Evolutionary conservation across 2,888 invertebrate genomes (phyloP).

Genomic region (Melitaea athalia): DNA sequence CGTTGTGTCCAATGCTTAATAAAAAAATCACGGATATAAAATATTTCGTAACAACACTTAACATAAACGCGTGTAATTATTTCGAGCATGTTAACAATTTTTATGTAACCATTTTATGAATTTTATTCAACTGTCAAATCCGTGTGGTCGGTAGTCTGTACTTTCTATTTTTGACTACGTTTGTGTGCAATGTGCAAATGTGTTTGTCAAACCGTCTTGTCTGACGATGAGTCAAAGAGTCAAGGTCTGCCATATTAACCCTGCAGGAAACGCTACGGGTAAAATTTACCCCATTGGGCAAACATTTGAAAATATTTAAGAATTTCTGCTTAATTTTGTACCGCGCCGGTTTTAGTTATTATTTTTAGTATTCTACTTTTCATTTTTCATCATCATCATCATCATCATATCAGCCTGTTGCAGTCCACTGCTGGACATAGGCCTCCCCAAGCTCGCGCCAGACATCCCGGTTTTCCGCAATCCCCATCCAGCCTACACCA

Average conservation of each 20-base stretch:
- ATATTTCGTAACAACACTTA: constrained; percentile 18
- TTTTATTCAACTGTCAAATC: constrained; percentile 18
- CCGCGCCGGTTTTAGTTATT: no score
- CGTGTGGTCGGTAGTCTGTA: constrained; percentile 18
- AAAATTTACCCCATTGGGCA: no score
- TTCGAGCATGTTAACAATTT: constrained; percentile 10
- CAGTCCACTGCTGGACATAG: no score
- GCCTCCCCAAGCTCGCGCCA: no score
- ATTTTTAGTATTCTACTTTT: no score
- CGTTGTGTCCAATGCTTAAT: neutral
- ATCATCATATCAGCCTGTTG: no score
- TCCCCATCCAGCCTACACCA: no score
- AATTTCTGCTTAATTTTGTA: no score
- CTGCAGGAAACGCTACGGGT: no score
- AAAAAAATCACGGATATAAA: constrained; percentile 8
- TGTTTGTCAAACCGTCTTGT: neutral
- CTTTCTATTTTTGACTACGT: constrained; percentile 21
- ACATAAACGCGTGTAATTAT: constrained; percentile 16
- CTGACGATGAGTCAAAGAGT: neutral
- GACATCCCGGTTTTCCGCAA: no score
- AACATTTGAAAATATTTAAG: no score
- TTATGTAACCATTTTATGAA: constrained; percentile 19
- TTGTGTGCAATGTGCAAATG: neutral
- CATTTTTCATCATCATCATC: no score
- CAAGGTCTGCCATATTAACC: neutral